phyloP scores from a whole-genome alignment of 2,888 invertebrate species.

The Lasioglossum pauxillum region DNA sequence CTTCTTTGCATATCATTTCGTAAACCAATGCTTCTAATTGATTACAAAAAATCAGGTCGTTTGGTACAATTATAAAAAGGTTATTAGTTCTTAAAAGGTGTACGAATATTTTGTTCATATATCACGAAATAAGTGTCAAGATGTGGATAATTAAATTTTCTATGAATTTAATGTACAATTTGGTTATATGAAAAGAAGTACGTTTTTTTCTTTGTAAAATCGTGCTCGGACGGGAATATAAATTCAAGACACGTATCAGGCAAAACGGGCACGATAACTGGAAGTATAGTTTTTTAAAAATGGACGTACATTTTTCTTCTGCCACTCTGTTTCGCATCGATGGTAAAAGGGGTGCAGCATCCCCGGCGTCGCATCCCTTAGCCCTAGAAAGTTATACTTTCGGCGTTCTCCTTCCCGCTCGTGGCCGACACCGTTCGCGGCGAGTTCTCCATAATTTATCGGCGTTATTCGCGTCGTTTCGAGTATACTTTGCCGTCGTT shows the following conservation, averaged over 20 bases:
- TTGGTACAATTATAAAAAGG: too few species aligned
- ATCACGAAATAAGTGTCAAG: not conserved
- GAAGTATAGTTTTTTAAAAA: constrained; percentile 17
- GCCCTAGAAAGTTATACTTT: constrained; percentile 44
- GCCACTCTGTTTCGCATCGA: not conserved
- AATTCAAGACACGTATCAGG: not conserved
- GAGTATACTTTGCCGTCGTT: constrained; percentile 62
- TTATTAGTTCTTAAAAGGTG: too few species aligned
- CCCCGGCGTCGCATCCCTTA: constrained; percentile 9
- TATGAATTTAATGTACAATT: not conserved
- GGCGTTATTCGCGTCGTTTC: constrained; percentile 63
- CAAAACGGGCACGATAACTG: not conserved
- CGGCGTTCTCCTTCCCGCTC: not conserved
- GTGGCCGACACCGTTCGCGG: constrained; percentile 27
- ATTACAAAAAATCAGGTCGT: too few species aligned
- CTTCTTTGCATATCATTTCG: too few species aligned
- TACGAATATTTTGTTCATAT: not conserved
- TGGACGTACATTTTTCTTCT: constrained; percentile 21
- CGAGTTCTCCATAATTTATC: constrained; percentile 64
- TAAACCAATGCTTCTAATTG: too few species aligned
- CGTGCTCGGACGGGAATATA: not conserved
- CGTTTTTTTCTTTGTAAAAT: not conserved
- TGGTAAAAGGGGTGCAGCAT: not conserved
- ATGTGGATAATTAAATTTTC: not conserved
- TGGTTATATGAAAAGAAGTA: not conserved